Evolutionary conservation across 2,888 invertebrate species (phyloP).

Genomic region (Drosophila paracracens): DNA sequence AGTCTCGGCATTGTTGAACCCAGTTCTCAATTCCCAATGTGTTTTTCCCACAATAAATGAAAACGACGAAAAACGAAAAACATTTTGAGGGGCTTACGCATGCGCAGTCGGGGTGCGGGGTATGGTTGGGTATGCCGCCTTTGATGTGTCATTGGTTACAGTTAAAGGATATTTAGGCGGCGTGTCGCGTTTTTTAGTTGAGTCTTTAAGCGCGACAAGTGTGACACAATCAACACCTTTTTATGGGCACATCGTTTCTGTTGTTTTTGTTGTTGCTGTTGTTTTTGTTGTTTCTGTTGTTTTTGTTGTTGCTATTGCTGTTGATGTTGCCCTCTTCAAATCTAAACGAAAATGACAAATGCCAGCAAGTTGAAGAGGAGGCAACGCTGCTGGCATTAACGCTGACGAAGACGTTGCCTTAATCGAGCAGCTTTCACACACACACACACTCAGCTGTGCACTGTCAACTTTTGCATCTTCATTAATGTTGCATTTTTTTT

Average conservation of each 20-base stretch:
- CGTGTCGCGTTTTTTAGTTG: constrained; percentile 54
- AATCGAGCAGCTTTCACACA: constrained; percentile 61
- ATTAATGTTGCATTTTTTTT: constrained; percentile 66
- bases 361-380: constrained; percentile 66
- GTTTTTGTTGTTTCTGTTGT: constrained; percentile 11
- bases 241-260: constrained; percentile 30
- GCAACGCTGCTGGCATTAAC: constrained; percentile 26
- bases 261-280: not conserved
- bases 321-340: constrained; percentile 70
- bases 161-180: constrained; percentile 81
- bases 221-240: constrained; percentile 82
- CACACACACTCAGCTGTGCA: constrained; percentile 40
- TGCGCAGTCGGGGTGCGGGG: constrained; percentile 32
- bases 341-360: constrained; percentile 80
- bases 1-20: not conserved
- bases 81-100: constrained; percentile 71
- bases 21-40: constrained; percentile 15
- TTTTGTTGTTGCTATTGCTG: constrained; percentile 25
- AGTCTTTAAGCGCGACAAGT: constrained; percentile 75
- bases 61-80: constrained; percentile 49
- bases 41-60: constrained; percentile 46
- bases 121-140: constrained; percentile 51
- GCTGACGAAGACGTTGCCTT: constrained; percentile 64
- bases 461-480: constrained; percentile 81
- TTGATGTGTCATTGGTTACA: constrained; percentile 82